Percentiles rank a stretch among this genome's conserved stretches.
These are phyloP conservation scores for Suricata suricatta DNA, from an alignment of 2,113 vertebrate species.

Conservation along the genomic window DNA sequence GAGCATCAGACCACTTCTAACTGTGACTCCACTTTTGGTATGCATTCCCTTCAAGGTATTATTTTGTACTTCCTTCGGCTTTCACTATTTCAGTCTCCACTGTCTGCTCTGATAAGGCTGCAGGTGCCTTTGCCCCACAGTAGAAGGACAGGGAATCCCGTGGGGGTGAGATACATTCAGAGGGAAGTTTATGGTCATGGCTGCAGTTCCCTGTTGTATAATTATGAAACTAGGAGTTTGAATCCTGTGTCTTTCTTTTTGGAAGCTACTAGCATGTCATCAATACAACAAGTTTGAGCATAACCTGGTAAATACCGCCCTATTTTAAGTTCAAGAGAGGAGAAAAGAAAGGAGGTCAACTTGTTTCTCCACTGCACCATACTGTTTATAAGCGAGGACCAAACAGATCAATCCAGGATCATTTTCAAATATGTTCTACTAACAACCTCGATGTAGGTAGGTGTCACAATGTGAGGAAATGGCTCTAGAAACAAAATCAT, in stretches of 20 bases:
- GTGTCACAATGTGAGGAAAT: background rate
- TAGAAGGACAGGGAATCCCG: background rate
- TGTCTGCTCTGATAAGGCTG: background rate
- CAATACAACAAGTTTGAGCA: background rate
- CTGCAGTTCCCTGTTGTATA: background rate
- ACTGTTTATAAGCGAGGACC: background rate
- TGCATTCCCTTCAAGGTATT: background rate
- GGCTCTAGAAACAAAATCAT: background rate
- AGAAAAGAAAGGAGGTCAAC: background rate
- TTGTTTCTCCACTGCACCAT: background rate
- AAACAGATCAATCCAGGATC: background rate
- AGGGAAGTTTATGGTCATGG: background rate
- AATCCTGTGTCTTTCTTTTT: background rate
- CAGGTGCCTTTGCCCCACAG: no score
- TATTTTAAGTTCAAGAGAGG: slow-evolving; percentile 1
- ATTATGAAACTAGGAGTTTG: background rate
- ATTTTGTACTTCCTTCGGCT: background rate
- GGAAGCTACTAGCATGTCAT: background rate
- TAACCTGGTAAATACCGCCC: background rate
- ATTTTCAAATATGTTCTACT: background rate
- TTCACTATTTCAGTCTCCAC: background rate
- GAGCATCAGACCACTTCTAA: background rate
- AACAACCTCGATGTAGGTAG: background rate
- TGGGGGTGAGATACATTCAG: background rate
- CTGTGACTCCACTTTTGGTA: background rate